These are phyloP conservation scores for Gerris lacustris DNA, from an alignment of 2,888 invertebrate species.

Conservation along the genomic window DNA sequence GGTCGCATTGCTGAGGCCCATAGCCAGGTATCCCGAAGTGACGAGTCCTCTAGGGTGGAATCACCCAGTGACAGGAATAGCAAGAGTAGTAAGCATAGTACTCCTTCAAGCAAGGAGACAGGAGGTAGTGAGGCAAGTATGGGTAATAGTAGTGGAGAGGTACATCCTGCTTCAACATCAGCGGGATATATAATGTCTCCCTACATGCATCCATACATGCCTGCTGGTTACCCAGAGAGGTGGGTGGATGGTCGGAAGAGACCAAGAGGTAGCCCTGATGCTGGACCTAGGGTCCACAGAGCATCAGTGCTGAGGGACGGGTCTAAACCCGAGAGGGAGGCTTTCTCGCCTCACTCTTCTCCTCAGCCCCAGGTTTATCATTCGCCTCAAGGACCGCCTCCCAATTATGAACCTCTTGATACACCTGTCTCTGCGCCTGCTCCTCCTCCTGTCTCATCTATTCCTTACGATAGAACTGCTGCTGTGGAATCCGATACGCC, in stretches of 20 bases:
- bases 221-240: slow-evolving; percentile 29
- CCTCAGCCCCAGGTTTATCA: slow-evolving; percentile 28
- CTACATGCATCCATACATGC: slow-evolving; percentile 38
- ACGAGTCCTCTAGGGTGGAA: slow-evolving; percentile 30
- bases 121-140: slow-evolving; percentile 25
- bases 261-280: slow-evolving; percentile 42
- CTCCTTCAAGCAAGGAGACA: slow-evolving; percentile 33
- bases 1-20: slow-evolving; percentile 50
- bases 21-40: slow-evolving; percentile 36
- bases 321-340: slow-evolving; percentile 33
- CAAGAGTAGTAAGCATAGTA: slow-evolving; percentile 29
- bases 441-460: slow-evolving; percentile 40
- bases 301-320: slow-evolving; percentile 57
- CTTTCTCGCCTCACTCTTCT: slow-evolving; percentile 32
- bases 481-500: slow-evolving; percentile 33
- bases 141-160: slow-evolving; percentile 26
- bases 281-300: slow-evolving; percentile 50
- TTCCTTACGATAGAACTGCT: slow-evolving; percentile 39
- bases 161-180: slow-evolving; percentile 38
- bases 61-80: slow-evolving; percentile 33
- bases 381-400: slow-evolving; percentile 41
- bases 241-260: slow-evolving; percentile 43
- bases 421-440: slow-evolving; percentile 42
- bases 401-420: slow-evolving; percentile 39
- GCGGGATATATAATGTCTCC: slow-evolving; percentile 41